phyloP scores from a whole-genome alignment of 92 coral and sea anemone genomes.

The Hydrozoanthus gracilis region DNA sequence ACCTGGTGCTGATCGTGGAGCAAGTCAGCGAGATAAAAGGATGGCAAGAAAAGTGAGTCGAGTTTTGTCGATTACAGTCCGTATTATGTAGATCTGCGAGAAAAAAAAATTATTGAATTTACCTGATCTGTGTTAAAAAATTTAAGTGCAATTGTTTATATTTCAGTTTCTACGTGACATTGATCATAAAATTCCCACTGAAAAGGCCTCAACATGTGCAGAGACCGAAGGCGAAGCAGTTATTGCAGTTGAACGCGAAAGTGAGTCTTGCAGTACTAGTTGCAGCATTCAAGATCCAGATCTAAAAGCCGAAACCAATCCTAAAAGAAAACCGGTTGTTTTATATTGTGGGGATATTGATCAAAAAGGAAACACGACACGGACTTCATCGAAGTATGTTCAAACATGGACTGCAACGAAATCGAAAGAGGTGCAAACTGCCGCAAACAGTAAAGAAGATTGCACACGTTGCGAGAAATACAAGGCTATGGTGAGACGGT shows the following conservation, averaged over 20 bases:
- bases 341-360: background rate
- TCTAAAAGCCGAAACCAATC: background rate
- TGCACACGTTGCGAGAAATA: background rate
- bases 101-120: background rate
- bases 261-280: background rate
- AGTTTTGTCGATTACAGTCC: background rate
- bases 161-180: constrained; percentile 1
- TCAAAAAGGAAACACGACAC: constrained; percentile 6
- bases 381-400: background rate
- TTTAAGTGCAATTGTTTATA: background rate
- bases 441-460: background rate
- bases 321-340: background rate
- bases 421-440: constrained; percentile 2
- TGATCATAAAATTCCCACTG: background rate
- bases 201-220: background rate
- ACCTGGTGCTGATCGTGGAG: constrained; percentile 1
- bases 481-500: background rate
- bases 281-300: background rate
- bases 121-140: background rate
- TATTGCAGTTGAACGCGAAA: constrained; percentile 2
- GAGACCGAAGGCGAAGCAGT: background rate
- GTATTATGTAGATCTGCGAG: background rate
- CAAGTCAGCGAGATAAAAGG: constrained; percentile 21
- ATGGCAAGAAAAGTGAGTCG: constrained; percentile 4
- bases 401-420: constrained; percentile 2